phyloP scores from a whole-genome alignment of 2,113 vertebrate genomes.

The Mormyrus lacerda region DNA sequence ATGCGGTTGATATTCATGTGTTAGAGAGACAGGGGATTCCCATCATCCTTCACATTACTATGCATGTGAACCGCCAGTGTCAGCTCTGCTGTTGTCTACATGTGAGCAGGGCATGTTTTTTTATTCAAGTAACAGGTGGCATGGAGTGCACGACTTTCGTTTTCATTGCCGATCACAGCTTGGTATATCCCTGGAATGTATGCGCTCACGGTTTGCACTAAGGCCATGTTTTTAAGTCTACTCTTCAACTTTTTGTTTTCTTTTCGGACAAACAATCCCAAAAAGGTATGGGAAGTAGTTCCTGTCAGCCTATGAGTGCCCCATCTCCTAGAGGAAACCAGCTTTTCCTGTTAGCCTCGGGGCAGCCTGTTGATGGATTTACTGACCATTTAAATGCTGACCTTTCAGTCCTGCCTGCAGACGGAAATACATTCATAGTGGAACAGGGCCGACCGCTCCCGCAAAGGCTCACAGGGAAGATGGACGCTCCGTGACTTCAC shows the following conservation, averaged over 20 bases:
- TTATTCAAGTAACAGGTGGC: not conserved
- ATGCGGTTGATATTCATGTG: not conserved
- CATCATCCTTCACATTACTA: not conserved
- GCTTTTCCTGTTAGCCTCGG: not conserved
- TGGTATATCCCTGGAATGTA: not conserved
- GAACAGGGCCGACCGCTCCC: not conserved
- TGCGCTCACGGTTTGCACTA: not conserved
- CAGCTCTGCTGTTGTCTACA: not conserved
- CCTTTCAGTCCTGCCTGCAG: conserved; percentile 7
- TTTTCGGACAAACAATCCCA: not conserved
- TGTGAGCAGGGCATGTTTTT: not conserved
- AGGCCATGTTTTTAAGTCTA: not conserved
- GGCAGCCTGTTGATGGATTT: conserved; percentile 9
- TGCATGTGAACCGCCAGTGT: not conserved
- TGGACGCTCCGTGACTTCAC: not conserved
- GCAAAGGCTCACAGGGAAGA: not conserved
- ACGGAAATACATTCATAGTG: not conserved
- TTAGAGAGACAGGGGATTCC: not conserved
- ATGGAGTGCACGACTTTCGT: not conserved
- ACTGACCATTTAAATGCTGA: conserved; percentile 6
- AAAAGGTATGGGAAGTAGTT: not conserved
- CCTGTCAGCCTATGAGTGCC: not conserved
- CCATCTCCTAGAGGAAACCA: not conserved
- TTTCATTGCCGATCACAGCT: not conserved
- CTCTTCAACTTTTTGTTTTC: not conserved